Conservation (phyloP, 2,113 vertebrate genomes). For the Apus apus region DNA sequence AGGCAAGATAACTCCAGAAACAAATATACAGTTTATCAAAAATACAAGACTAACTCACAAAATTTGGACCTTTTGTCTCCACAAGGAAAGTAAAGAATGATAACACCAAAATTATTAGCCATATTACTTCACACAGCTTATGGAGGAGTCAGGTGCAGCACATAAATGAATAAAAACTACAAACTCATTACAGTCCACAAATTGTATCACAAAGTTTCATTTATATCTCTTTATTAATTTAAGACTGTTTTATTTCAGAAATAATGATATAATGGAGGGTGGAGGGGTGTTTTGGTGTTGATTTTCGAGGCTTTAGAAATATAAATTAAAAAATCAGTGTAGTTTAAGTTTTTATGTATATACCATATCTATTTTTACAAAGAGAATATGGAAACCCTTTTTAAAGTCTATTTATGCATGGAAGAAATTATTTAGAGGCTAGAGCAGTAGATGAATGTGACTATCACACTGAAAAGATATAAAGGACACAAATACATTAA, state of each 20-base stretch:
- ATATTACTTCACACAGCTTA: not conserved
- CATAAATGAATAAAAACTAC: not conserved
- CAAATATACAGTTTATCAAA: not conserved
- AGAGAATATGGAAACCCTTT: not conserved
- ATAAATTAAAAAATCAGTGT: not conserved
- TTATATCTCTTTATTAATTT: not conserved
- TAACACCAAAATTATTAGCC: not conserved
- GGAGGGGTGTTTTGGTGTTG: not conserved
- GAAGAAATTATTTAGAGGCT: not conserved
- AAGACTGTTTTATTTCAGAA: not conserved
- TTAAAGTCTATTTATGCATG: not conserved
- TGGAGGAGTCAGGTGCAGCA: not conserved
- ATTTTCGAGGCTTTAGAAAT: not conserved
- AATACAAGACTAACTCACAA: not conserved
- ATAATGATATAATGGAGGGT: not conserved
- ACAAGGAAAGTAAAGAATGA: not conserved
- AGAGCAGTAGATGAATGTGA: not conserved
- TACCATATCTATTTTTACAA: not conserved
- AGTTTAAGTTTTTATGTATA: not conserved
- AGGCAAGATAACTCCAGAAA: not conserved
- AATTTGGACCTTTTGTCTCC: not conserved
- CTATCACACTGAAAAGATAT: not conserved
- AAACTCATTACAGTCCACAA: not conserved
- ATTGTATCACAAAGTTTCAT: not conserved
- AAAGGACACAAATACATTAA: conserved; percentile 14